Evolutionary conservation across 2,113 vertebrate species (phyloP).

Genomic region (Butastur rufipennis): DNA sequence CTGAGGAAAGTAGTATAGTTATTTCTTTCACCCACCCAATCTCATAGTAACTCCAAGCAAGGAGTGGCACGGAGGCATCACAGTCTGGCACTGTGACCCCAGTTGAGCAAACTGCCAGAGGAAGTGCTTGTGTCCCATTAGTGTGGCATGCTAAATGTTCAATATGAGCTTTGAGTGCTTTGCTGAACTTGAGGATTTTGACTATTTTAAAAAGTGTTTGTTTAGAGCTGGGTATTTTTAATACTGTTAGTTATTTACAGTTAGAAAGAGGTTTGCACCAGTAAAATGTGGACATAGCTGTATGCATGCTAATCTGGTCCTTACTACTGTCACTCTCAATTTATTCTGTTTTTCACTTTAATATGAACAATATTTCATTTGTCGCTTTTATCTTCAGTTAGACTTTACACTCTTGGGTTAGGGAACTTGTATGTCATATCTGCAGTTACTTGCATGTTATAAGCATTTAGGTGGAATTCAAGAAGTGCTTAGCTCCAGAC

Average conservation of each 20-base stretch:
- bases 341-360: background rate
- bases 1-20: background rate
- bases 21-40: background rate
- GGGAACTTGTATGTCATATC: background rate
- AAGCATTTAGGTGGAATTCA: background rate
- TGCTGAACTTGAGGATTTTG: background rate
- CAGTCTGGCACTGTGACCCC: background rate
- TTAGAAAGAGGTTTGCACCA: background rate
- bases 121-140: background rate
- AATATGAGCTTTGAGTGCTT: fast-evolving
- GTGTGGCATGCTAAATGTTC: fast-evolving
- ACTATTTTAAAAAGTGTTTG: background rate
- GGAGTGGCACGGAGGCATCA: background rate
- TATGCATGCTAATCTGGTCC: background rate
- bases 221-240: background rate
- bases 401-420: background rate
- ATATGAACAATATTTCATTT: background rate
- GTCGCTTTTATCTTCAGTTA: background rate
- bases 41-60: background rate
- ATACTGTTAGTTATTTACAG: background rate
- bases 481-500: background rate
- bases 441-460: background rate
- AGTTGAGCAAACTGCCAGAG: background rate
- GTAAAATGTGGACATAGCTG: background rate
- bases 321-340: background rate